phyloP scores from a whole-genome alignment of 1,140 invertebrate genomes.

The Aphis craccivora region DNA sequence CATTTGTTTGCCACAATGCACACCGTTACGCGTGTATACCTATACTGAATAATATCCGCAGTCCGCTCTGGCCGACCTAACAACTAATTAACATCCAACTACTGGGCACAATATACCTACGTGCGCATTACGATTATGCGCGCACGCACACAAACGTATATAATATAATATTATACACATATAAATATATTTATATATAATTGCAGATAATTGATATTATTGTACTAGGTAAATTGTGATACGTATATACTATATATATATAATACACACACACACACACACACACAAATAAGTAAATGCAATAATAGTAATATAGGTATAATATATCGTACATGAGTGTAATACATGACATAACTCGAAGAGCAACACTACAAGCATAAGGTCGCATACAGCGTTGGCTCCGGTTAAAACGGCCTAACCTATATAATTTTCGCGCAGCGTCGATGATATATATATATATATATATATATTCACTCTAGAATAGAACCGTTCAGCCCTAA shows the following conservation, averaged over 20 bases:
- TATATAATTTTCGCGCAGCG: neutral
- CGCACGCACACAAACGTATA: neutral
- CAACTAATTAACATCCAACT: constrained; percentile 19
- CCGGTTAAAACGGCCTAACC: constrained; percentile 57
- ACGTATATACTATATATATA: neutral
- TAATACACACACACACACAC: neutral
- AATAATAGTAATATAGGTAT: constrained; percentile 7
- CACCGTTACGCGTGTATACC: neutral
- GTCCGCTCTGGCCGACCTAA: neutral
- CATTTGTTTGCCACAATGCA: neutral
- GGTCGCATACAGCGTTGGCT: neutral
- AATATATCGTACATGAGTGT: neutral
- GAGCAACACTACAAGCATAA: neutral
- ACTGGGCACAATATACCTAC: neutral
- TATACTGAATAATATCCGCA: neutral
- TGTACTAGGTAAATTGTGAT: too few relatives aligned
- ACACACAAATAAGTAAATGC: neutral
- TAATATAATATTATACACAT: neutral
- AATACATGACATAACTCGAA: neutral
- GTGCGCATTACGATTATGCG: neutral
- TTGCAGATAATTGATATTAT: too few relatives aligned
- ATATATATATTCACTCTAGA: neutral
- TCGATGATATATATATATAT: neutral
- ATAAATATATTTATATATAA: neutral
- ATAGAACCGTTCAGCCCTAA: constrained; percentile 57